Percentiles rank a stretch among this genome's conserved stretches.
Conservation (phyloP, 2,113 vertebrate genomes). For the Panurus biarmicus region DNA sequence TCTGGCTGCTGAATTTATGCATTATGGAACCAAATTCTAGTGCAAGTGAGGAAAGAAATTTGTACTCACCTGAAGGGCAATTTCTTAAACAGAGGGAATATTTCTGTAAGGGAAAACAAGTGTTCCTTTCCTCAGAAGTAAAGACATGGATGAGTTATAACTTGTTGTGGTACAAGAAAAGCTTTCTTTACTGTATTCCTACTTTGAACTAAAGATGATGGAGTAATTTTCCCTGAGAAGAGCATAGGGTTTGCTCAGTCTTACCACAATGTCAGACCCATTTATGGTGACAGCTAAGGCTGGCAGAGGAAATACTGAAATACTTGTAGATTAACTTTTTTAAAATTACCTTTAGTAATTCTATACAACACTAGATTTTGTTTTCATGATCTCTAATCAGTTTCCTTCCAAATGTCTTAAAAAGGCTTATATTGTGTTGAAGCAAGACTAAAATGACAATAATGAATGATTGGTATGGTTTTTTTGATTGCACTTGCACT, state of each 20-base stretch:
- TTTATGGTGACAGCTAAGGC: not conserved
- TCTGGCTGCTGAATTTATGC: not conserved
- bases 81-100: not conserved
- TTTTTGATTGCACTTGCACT: not conserved
- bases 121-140: not conserved
- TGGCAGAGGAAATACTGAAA: not conserved
- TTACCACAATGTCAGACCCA: not conserved
- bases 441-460: not conserved
- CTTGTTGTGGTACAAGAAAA: not conserved
- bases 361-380: not conserved
- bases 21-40: not conserved
- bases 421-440: not conserved
- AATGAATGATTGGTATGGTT: not conserved
- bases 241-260: not conserved
- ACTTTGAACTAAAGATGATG: not conserved
- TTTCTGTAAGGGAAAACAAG: not conserved
- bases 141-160: not conserved
- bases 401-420: not conserved
- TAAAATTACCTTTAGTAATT: not conserved
- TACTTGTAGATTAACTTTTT: not conserved
- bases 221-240: not conserved
- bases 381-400: not conserved
- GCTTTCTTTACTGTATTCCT: not conserved
- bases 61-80: not conserved
- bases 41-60: not conserved